Evolutionary conservation across 2,797 vertebrate genomes (phyloP), one percentile per base, ranked within the genome.

Genomic region (Chelidonichthys spinosus): DNA sequence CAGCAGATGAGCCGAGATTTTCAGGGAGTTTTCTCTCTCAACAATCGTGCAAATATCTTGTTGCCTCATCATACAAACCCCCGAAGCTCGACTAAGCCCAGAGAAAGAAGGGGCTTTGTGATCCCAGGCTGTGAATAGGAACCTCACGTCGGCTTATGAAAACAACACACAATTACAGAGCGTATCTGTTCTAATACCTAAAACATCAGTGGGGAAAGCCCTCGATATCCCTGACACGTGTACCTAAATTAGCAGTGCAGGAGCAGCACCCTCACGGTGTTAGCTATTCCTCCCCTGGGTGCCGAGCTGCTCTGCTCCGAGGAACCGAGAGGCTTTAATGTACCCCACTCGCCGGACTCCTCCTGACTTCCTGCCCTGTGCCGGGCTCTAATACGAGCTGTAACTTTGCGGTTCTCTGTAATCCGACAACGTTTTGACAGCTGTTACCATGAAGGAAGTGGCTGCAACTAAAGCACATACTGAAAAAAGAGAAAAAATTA

Each of bases 381-480:
- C 92, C 92, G 94, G 93, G 89, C 91, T 93, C 91, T 93, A 94
- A 94, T 90, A 90, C 81, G 92, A 93, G 91, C 80, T 79, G 89
- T 92, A 92, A 93, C 93, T 93, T 92, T 94, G 69, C 79, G 89
- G 92, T 90, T 89, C 55, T 72, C 78, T 90, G 90, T 94, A 95
- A 95, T 94, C 91, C 88, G 81, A 87, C 90, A 85, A 92, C 85
- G 88, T 96, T 97, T 96, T 94, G 88, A 96, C 96, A 97, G 96
- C 96, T 97, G 96, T 94, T 95, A 90, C 93, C 91, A 25, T 91
- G 92, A 91, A 95, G 95, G 95, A 97, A 96, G 95, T 94, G 94
- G 94, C 92, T 92, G 94, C 93, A 94, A 92, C 89, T 89, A 90
- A 90, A 94, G 89, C 89, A 87, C 84, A 50, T 85, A 76, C 82